These are phyloP conservation scores for Potorous gilbertii DNA, from an alignment of 2,797 vertebrate species.

Conservation along the genomic window DNA sequence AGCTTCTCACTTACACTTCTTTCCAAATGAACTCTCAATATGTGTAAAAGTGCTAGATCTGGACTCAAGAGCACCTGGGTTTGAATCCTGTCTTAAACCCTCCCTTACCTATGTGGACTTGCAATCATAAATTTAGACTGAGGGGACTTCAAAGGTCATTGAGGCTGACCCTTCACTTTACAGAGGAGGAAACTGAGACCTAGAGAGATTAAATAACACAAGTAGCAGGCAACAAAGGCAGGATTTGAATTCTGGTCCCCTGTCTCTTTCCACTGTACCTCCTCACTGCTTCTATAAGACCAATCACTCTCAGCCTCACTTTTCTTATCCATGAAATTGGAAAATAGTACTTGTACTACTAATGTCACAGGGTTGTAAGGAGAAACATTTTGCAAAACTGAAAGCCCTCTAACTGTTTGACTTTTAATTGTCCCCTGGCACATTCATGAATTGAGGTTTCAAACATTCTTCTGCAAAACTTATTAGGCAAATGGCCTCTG, in stretches of 20 bases:
- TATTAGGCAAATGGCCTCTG: slow-evolving; percentile 43
- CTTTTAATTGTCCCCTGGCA: background rate
- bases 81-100: background rate
- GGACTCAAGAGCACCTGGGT: background rate
- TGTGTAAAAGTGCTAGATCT: background rate
- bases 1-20: background rate
- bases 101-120: background rate
- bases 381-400: background rate
- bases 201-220: background rate
- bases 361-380: background rate
- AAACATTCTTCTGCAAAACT: slow-evolving; percentile 8
- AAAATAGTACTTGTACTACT: background rate
- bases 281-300: background rate
- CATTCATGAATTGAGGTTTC: background rate
- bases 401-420: background rate
- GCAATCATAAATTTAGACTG: background rate
- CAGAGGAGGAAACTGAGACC: background rate
- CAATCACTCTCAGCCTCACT: background rate
- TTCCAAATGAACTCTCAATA: background rate
- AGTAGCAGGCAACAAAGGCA: background rate
- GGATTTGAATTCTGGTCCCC: background rate
- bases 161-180: background rate
- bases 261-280: background rate
- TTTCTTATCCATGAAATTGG: background rate
- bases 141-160: background rate